A percentile compares a stretch with the other conserved stretches of the same genome.
These are phyloP conservation scores for Troides aeacus DNA, from an alignment of 2,888 invertebrate species.

Conservation along the genomic window DNA sequence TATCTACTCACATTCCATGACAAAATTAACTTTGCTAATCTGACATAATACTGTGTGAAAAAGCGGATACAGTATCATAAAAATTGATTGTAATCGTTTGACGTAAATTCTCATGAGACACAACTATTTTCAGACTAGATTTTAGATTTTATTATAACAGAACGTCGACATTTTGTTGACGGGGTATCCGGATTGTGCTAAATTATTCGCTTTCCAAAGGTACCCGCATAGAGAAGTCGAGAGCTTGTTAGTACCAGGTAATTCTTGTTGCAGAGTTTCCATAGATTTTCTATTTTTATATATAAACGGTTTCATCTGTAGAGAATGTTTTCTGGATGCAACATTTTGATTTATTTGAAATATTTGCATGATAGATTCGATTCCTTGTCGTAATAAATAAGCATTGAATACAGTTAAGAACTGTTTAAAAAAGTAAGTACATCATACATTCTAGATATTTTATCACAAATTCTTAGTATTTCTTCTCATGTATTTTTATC, in stretches of 20 bases:
- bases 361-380: too few relatives aligned
- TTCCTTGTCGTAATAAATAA: too few relatives aligned
- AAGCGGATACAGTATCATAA: background rate
- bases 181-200: background rate
- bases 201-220: background rate
- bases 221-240: background rate
- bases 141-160: background rate
- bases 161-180: background rate
- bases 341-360: too few relatives aligned
- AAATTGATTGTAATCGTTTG: conserved; percentile 1
- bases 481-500: too few relatives aligned
- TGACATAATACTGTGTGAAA: conserved; percentile 1
- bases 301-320: background rate
- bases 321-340: background rate
- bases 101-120: background rate
- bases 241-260: background rate
- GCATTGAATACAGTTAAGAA: too few relatives aligned
- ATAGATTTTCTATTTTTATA: background rate
- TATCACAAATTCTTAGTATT: too few relatives aligned
- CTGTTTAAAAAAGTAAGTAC: too few relatives aligned
- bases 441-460: too few relatives aligned
- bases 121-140: background rate
- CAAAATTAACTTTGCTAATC: background rate
- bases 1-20: background rate
- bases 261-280: background rate